These are phyloP conservation scores for Margarornis squamiger DNA, from an alignment of 2,797 vertebrate species.

Conservation along the genomic window DNA sequence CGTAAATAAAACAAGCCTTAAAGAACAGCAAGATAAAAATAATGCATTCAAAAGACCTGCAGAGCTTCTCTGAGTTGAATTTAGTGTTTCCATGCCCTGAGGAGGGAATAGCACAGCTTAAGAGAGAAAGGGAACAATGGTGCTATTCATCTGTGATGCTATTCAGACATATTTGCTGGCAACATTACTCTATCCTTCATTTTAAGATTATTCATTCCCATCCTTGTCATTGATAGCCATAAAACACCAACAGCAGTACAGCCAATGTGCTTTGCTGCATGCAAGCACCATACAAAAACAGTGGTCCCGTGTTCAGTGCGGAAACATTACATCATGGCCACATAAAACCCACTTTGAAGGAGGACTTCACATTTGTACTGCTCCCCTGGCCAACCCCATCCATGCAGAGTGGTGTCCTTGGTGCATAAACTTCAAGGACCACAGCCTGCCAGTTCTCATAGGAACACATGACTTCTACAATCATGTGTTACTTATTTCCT, in stretches of 20 bases:
- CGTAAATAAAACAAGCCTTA: not conserved
- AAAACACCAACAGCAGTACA: not conserved
- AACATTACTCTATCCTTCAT: not conserved
- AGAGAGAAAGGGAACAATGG: not conserved
- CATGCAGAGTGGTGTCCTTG: not conserved
- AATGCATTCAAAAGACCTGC: not conserved
- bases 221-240: not conserved
- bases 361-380: not conserved
- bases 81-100: not conserved
- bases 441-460: not conserved
- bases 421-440: not conserved
- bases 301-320: not conserved
- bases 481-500: not conserved
- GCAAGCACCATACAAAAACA: not conserved
- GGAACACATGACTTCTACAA: not conserved
- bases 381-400: not conserved
- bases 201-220: not conserved
- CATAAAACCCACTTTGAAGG: not conserved
- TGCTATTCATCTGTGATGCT: not conserved
- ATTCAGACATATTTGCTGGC: not conserved
- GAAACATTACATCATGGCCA: not conserved
- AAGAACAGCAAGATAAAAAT: not conserved
- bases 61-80: not conserved
- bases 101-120: not conserved
- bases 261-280: not conserved